phyloP scores from a whole-genome alignment of 2,113 vertebrate species.

The Strix aluco region DNA sequence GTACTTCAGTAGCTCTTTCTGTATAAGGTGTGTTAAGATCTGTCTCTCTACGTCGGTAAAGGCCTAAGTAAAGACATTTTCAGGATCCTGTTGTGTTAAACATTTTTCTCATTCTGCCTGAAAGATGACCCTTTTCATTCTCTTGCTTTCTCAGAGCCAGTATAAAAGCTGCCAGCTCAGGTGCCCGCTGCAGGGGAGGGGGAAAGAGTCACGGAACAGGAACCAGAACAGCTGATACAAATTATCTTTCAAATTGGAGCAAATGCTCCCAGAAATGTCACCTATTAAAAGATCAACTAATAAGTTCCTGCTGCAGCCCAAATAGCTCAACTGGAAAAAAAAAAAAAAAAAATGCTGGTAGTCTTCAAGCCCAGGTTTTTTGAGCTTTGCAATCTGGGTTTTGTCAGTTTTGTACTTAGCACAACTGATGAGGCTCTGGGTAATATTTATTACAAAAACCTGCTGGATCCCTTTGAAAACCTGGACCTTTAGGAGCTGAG shows the following conservation, averaged over 20 bases:
- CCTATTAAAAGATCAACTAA: slow-evolving; percentile 62
- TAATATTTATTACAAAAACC: slow-evolving; percentile 13
- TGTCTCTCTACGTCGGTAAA: neutral
- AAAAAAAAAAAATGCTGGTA: neutral
- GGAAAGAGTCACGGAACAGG: slow-evolving; percentile 18
- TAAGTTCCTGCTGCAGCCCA: slow-evolving; percentile 52
- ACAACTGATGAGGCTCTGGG: neutral
- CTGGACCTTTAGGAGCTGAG: neutral
- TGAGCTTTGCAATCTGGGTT: neutral
- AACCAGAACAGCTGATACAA: slow-evolving; percentile 49
- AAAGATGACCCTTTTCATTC: slow-evolving; percentile 8
- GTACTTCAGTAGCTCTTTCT: neutral
- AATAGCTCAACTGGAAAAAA: neutral
- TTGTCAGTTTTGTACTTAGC: neutral
- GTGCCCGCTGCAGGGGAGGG: slow-evolving; percentile 28
- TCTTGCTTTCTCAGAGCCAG: neutral
- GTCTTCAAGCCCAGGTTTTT: neutral
- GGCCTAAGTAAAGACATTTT: neutral
- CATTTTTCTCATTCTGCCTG: slow-evolving; percentile 2
- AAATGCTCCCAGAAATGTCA: slow-evolving; percentile 58
- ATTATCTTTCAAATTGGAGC: slow-evolving; percentile 54
- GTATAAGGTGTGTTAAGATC: neutral
- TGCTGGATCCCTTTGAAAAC: slow-evolving; percentile 10
- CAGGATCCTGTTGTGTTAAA: slow-evolving; percentile 7
- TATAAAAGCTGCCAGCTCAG: slow-evolving; percentile 2